Evolutionary conservation across 2,113 vertebrate species (phyloP).

Genomic region (Lophura nycthemera): DNA sequence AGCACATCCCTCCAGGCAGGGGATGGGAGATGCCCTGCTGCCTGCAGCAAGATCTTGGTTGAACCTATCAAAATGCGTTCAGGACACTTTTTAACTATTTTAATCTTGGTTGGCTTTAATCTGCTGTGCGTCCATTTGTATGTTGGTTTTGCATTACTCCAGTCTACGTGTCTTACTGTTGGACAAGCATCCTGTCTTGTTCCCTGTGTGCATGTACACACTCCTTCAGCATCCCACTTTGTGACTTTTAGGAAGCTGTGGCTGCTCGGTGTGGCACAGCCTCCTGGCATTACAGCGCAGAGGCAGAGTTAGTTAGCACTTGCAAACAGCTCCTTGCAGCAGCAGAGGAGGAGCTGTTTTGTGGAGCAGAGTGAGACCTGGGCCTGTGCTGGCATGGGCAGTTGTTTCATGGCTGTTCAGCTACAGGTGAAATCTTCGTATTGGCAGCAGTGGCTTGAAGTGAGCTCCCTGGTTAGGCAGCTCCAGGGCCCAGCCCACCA

Average conservation of each 20-base stretch:
- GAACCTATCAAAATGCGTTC: constrained; percentile 15
- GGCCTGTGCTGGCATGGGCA: neutral
- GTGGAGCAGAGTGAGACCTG: neutral
- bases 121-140: constrained; percentile 14
- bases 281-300: accelerated
- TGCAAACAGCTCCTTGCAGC: neutral
- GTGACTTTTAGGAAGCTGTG: neutral
- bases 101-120: constrained; percentile 65
- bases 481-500: neutral
- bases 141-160: constrained; percentile 52
- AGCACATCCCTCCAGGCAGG: neutral
- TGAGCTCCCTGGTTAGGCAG: neutral
- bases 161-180: constrained; percentile 4
- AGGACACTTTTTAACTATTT: constrained; percentile 45
- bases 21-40: neutral
- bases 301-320: constrained; percentile 1
- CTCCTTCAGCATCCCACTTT: neutral
- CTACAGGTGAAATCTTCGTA: neutral
- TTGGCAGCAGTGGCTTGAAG: neutral
- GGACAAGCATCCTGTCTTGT: neutral
- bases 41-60: neutral
- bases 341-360: neutral
- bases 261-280: neutral
- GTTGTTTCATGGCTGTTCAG: neutral
- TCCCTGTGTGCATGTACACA: neutral